A percentile compares a stretch with the other conserved stretches of the same genome.
Evolutionary conservation across 2,113 vertebrate genomes (phyloP).

Genomic region (Phainopepla nitens): DNA sequence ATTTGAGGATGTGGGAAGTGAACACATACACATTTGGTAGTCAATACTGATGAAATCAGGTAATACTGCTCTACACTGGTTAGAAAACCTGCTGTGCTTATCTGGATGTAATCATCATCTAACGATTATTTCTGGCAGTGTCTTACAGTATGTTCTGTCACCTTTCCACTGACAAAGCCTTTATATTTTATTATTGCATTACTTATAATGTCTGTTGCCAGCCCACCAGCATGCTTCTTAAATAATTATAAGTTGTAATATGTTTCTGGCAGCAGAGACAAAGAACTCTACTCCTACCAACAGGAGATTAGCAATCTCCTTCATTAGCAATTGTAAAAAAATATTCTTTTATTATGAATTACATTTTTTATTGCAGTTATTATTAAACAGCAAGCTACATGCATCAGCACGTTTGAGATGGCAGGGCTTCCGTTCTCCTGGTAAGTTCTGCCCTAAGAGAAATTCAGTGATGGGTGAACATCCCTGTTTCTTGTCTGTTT

Average conservation of each 20-base stretch:
- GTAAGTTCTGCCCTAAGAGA: neutral
- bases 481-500: neutral
- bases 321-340: neutral
- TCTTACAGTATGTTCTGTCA: neutral
- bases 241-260: slow-evolving; percentile 38
- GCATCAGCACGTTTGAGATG: neutral
- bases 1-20: neutral
- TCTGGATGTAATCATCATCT: neutral
- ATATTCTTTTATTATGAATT: neutral
- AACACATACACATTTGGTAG: neutral
- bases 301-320: neutral
- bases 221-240: slow-evolving; percentile 7
- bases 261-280: slow-evolving; percentile 9
- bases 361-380: neutral
- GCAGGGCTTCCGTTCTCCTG: neutral
- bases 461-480: neutral
- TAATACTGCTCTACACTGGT: neutral
- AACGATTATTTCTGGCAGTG: neutral
- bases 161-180: neutral
- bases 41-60: slow-evolving; percentile 5
- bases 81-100: neutral
- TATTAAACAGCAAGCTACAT: neutral
- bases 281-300: neutral
- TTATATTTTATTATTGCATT: slow-evolving; percentile 14
- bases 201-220: neutral